Base-by-base conservation (phyloP, 2,888 invertebrate genomes). In the Leptothorax acervorum region DNA sequence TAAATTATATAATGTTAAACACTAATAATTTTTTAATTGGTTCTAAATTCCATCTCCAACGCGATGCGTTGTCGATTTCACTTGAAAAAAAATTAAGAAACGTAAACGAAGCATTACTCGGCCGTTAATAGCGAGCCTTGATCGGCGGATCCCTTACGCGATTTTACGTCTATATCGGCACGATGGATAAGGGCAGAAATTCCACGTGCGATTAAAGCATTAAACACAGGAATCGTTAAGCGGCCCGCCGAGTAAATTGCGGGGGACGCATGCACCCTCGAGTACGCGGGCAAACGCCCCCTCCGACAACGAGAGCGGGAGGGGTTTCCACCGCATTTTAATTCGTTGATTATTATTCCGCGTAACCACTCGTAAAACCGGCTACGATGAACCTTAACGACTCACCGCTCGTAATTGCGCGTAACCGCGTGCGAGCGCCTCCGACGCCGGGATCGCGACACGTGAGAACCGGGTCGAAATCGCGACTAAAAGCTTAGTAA, bases 341-440 rank as follows among this genome's bases (percentile, higher is more conserved):
- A 86, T 87, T 85, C 84, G 73, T 82, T 86, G 88, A 91, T 90
- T 90, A 87, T 86, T 87, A 87, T 89, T 89, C 88, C 86, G 81
- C 57, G 63, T 87, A 85, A 81, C 79, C 75, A 81, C 85, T 90
- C 90, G 88, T 90, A 89, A 91, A 91, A 82, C 83, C 82, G 79
- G 51, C 76, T 86, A 84, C 87, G 89, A 89, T 89, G 88, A 90
- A 82, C 82, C 84, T 87, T 92, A 92, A 91, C 91, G 88, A 91
- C 86, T 83, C 83, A 79, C 83, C 83, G 84, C 85, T 86, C 85
- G 68, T 90, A 91, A 91, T 90, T 89, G 85, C 86, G 81, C 88
- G 85, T 90, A 87, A 83, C 82, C 82, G 86, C 66, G 87, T 63
- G 48, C 60, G 57, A 63, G 70, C 51, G 18, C 70, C 45, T 60